Evolutionary conservation across 2,113 vertebrate species (phyloP), one percentile per base, ranked within the genome.

Genomic region (Meles meles): DNA sequence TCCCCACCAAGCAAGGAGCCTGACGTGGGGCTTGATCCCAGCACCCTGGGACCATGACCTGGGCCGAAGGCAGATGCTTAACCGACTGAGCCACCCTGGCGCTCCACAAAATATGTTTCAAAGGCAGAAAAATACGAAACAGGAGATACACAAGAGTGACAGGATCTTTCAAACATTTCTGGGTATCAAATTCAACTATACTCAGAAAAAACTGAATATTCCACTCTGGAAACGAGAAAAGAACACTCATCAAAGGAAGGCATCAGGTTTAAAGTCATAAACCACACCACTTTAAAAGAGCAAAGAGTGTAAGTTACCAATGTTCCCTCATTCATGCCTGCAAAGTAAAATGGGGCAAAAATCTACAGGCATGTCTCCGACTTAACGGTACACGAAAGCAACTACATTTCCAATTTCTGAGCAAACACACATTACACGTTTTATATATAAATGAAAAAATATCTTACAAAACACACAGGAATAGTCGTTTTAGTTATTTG

Each of bases 281-380:
- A 44, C 2, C n/a, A 82, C 11, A 37, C 9, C 15, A n/a, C 39
- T 79, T 83, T 34, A 74, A 84, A 81, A 74, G 3, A 90, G 74
- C n/a, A 89, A 37, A 84, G 12, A 71, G 15, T 8, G 7, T 13
- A 47, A 6, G 13, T 20, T 23, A 23, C 77, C 27, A 77, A 0
- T 5, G 29, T 67, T 39, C 29, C 95, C 49, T 57, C 11, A 31
- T 5, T 34, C 23, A 27, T 7, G 31, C 31, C 47, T 59, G 10
- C 23, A 13, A 82, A 61, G 88, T 74, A 67, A 76, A 74, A 59
- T 0, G 34, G 47, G 76, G n/a, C 23, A 42, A 42, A 72, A 77
- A 42, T 1, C 12, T 29, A 6, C 29, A 15, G 11, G 1, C 12
- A 13, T 0, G 0, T 21, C 52, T 85, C 39, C 37, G 42, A 81